Evolutionary conservation across 1,140 invertebrate species (phyloP), one percentile per base, ranked within the genome.

Genomic region (Coptotermes formosanus): DNA sequence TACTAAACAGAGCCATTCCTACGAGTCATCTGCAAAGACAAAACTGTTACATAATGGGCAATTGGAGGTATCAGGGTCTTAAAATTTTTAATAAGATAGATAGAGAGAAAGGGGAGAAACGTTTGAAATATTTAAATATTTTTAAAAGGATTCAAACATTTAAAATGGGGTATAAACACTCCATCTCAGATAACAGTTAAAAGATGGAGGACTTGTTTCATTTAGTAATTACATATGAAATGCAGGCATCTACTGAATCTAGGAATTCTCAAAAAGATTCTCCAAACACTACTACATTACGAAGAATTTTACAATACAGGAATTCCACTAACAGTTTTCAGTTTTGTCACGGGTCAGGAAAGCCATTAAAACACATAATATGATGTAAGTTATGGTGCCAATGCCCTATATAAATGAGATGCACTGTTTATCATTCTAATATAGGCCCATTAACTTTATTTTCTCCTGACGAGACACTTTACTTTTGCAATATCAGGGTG

Each of bases 111-210:
- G 64, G n/a, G n/a, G 14, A 75, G 64, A 59, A 59, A 59, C 3
- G 21, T 23, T 30, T 75, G n/a, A 19, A 64, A 64, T 75, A 75
- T 75, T 75, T 25, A 75, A 75, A 75, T 75, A 75, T 30, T 75
- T 75, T 64, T 75, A 75, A 75, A 75, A 75, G 25, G 64, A 75
- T 75, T 75, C 64, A 75, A 75, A 75, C 64, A 75, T 75, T 75
- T 75, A 75, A 75, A 75, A 75, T 1, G 25, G 52, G 64, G n/a
- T 30, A 75, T 75, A 75, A 75, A 75, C n/a, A 75, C 25, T 75
- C 64, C 64, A 75, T 75, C 64, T 75, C n/a, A 14, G 64, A 14
- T n/a, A 75, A 75, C 25, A 75, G n/a, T 75, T 75, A 75, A 75
- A 25, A 25, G n/a, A 75, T 75, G 64, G 64, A 75, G 64, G 25